These are phyloP conservation scores for Carabus problematicus DNA, from an alignment of 2,888 invertebrate genomes.

Conservation along the genomic window DNA sequence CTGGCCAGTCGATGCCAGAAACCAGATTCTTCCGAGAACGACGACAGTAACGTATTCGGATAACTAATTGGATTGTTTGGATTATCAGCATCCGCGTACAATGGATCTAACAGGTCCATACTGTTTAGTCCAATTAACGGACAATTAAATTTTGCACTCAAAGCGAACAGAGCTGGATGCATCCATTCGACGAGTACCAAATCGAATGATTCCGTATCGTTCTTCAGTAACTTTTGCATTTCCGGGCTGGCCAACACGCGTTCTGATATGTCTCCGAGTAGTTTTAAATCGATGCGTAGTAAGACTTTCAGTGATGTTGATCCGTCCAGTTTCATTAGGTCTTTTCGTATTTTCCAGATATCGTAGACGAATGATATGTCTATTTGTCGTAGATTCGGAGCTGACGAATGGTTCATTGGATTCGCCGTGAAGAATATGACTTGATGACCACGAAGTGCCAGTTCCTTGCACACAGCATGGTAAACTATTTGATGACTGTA, in stretches of 20 bases:
- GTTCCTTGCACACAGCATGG: conserved; percentile 27
- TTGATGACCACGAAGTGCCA: conserved; percentile 47
- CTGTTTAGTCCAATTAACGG: conserved; percentile 61
- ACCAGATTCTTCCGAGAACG: conserved; percentile 9
- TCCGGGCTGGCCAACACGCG: conserved; percentile 33
- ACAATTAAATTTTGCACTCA: conserved; percentile 63
- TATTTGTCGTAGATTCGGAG: conserved; percentile 47
- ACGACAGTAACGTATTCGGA: conserved; percentile 13
- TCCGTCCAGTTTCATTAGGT: conserved; percentile 41
- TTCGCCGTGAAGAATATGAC: conserved; percentile 47
- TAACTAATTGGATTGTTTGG: conserved; percentile 24
- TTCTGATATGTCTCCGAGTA: conserved; percentile 11
- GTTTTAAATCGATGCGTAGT: neutral
- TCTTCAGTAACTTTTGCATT: conserved; percentile 50
- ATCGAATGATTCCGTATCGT: conserved; percentile 60
- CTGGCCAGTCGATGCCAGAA: conserved; percentile 23
- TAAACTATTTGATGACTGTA: conserved; percentile 39
- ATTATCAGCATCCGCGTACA: conserved; percentile 16
- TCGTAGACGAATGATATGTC: conserved; percentile 43
- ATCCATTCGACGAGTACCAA: conserved; percentile 64
- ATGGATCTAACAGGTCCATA: conserved; percentile 8
- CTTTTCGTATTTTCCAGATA: conserved; percentile 31
- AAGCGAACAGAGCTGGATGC: conserved; percentile 61
- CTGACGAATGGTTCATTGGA: conserved; percentile 33
- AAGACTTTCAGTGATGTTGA: conserved; percentile 26